Conservation (phyloP, 2,797 vertebrate genomes). For the Selene dorsalis region DNA sequence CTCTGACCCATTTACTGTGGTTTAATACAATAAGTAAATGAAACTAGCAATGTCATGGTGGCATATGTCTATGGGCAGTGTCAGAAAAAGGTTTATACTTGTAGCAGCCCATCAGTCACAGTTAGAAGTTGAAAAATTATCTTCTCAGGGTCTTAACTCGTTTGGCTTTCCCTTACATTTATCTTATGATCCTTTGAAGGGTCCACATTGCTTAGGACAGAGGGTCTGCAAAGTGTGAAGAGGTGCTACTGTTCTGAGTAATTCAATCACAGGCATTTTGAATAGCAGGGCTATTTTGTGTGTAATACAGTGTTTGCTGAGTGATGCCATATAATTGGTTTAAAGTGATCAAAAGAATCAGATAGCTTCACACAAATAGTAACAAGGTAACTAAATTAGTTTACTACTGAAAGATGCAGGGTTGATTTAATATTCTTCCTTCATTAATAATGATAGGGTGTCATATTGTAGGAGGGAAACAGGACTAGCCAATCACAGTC, state of each 20-base stretch:
- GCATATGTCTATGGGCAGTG: too few species aligned
- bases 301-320: not conserved
- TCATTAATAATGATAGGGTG: conserved; percentile 16
- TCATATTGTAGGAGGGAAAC: conserved; percentile 47
- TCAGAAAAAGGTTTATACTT: too few species aligned
- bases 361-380: not conserved
- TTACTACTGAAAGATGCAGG: conserved; percentile 2
- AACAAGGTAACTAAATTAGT: not conserved
- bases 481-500: conserved; percentile 43
- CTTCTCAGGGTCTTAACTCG: too few species aligned
- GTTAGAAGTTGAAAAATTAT: too few species aligned
- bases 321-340: not conserved
- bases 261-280: conserved; percentile 16
- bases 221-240: conserved; percentile 28
- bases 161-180: too few species aligned
- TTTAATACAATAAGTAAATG: too few species aligned
- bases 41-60: not conserved
- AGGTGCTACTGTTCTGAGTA: conserved; percentile 15
- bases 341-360: not conserved
- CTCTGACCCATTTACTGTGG: not conserved
- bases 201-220: conserved; percentile 4
- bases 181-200: too few species aligned
- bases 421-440: conserved; percentile 13
- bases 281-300: not conserved
- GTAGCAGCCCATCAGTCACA: too few species aligned